Evolutionary conservation across 2,113 vertebrate genomes (phyloP).

Genomic region (Plectropomus leopardus): DNA sequence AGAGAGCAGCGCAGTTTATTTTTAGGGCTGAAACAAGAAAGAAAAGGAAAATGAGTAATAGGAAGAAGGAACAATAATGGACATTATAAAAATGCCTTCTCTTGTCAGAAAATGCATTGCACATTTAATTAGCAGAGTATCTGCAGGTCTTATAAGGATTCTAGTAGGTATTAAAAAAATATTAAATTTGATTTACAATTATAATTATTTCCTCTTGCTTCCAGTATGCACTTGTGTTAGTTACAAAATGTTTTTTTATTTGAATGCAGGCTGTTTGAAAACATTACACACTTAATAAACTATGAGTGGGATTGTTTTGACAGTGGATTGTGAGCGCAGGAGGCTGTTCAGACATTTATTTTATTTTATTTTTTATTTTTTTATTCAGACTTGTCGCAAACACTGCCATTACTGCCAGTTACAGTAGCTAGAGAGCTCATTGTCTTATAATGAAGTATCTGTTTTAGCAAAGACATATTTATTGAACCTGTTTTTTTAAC

Average conservation of each 20-base stretch:
- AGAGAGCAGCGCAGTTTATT: slow-evolving; percentile 64
- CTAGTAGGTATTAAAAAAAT: too few relatives aligned
- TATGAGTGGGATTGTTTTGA: neutral
- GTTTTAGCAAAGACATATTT: neutral
- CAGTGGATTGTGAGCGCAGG: neutral
- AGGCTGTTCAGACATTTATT: neutral
- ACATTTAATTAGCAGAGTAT: neutral
- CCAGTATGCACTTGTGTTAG: too few relatives aligned
- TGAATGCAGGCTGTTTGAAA: neutral
- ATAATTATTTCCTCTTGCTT: neutral
- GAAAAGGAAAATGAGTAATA: slow-evolving; percentile 45
- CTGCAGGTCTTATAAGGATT: neutral
- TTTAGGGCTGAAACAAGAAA: slow-evolving; percentile 55
- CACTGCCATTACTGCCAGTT: neutral
- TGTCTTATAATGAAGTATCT: neutral
- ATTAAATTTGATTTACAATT: neutral
- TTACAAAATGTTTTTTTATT: neutral
- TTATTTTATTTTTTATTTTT: neutral
- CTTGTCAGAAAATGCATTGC: neutral
- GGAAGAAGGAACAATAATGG: slow-evolving; percentile 5
- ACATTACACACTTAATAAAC: neutral
- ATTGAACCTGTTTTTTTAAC: too few relatives aligned
- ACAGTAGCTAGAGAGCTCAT: too few relatives aligned
- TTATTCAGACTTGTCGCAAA: neutral
- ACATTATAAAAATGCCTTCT: neutral